A percentile compares a stretch with the other conserved stretches of the same genome.
phyloP scores from a whole-genome alignment of 1,140 invertebrate species.

The Medauroidea extradentata region DNA sequence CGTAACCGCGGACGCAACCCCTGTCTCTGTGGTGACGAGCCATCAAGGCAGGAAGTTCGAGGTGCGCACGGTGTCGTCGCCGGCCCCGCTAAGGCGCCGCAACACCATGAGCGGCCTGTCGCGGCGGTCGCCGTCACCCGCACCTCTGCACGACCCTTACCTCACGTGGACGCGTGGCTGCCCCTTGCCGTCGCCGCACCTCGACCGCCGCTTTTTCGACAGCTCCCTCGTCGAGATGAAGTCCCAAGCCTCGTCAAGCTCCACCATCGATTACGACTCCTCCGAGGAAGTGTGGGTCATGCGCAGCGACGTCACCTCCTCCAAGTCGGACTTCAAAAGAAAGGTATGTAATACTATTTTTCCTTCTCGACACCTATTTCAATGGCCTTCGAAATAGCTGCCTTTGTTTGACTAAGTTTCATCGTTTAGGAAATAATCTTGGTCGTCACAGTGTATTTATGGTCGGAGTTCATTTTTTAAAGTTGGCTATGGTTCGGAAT shows the following conservation, averaged over 20 bases:
- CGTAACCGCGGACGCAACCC: neutral
- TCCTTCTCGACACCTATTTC: too few relatives aligned
- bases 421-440: too few relatives aligned
- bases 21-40: neutral
- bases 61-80: constrained; percentile 33
- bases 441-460: too few relatives aligned
- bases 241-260: constrained; percentile 59
- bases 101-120: neutral
- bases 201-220: constrained; percentile 75
- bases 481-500: too few relatives aligned
- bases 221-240: constrained; percentile 76
- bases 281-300: constrained; percentile 68
- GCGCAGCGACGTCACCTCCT: constrained; percentile 42
- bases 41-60: too few relatives aligned
- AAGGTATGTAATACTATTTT: too few relatives aligned
- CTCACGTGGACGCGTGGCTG: constrained; percentile 25
- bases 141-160: constrained; percentile 42
- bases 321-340: too few relatives aligned
- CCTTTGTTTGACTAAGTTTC: too few relatives aligned
- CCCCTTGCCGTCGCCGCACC: constrained; percentile 59
- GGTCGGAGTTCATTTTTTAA: too few relatives aligned
- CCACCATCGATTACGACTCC: constrained; percentile 53
- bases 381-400: too few relatives aligned
- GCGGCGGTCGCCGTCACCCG: constrained; percentile 37
- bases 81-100: constrained; percentile 29